Base-by-base conservation (phyloP, 1,140 invertebrate species). In the Aricia agestis region DNA sequence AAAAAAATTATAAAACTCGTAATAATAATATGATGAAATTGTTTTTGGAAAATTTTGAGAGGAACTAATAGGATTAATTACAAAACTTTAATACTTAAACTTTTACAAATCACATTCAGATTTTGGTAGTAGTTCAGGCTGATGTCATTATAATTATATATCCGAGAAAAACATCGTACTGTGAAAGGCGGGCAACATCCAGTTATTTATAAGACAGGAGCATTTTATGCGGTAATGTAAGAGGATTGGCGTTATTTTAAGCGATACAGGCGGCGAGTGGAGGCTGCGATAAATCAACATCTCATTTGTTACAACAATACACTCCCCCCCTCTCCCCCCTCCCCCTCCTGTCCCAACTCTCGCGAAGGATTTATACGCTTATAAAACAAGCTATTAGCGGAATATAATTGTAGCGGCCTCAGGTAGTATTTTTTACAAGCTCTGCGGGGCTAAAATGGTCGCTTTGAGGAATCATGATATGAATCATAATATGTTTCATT, bases 221-320 rank as follows among this genome's bases (percentile, higher is more conserved):
- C 45, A 13, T 52, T 52, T 52, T 52, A 10, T 52, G 45, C 1
- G 45, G 11, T 52, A 52, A 52, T 52, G 7, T 52, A 52, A 15
- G 45, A 52, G 45, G 45, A 52, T 52, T 52, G 45, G 45, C 45
- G 13, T 52, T 52, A 52, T 52, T 52, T 52, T 52, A 15, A 52
- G 45, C 45, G 45, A 52, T 52, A 52, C 45, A 52, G 6, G 45
- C 45, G 45, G 45, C 10, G 45, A 13, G 45, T 52, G 45, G 45
- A 52, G 45, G 45, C 9, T 52, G 45, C 45, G 45, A 52, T 52
- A 52, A 52, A 52, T 52, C 45, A 52, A 52, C 45, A 52, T 52
- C 45, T 52, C 45, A 52, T 52, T 52, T 52, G 45, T 52, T 52
- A 52, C 45, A 52, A 52, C 45, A 52, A 52, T 52, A 52, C 9